Conservation (phyloP, 2,797 vertebrate genomes). For the Micropoecilia bifurca region DNA sequence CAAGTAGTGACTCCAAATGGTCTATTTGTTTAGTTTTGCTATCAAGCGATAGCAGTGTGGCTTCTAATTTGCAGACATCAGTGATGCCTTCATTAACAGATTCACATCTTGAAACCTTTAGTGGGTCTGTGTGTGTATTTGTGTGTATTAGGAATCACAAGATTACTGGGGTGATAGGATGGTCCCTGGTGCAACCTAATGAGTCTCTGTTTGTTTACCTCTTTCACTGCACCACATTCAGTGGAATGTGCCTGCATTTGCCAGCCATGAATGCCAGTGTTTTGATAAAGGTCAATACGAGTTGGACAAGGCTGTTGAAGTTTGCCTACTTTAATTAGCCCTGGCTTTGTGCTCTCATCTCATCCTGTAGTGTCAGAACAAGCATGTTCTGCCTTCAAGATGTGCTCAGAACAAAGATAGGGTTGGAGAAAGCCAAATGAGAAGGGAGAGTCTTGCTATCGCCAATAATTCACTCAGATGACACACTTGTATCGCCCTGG, state of each 20-base stretch:
- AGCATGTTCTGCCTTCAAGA: constrained; percentile 61
- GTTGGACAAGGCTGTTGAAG: constrained; percentile 75
- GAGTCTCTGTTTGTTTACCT: constrained; percentile 76
- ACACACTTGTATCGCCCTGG: constrained; percentile 36
- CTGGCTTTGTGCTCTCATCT: constrained; percentile 66
- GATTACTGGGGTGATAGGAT: constrained; percentile 70
- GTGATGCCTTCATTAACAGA: constrained; percentile 42
- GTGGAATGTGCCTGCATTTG: constrained; percentile 70
- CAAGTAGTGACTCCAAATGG: not conserved
- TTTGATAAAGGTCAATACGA: constrained; percentile 83
- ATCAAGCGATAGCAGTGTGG: constrained; percentile 28
- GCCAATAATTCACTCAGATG: constrained; percentile 50
- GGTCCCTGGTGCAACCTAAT: constrained; percentile 72
- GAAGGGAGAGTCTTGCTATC: constrained; percentile 41
- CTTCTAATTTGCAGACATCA: constrained; percentile 28
- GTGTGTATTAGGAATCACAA: constrained; percentile 49
- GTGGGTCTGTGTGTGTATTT: not conserved
- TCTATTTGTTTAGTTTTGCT: constrained; percentile 4
- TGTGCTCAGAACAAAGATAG: constrained; percentile 55
- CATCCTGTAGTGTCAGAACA: constrained; percentile 62
- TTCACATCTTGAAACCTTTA: constrained; percentile 39
- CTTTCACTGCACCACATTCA: constrained; percentile 48
- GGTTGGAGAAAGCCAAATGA: constrained; percentile 52
- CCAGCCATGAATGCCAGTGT: constrained; percentile 77
- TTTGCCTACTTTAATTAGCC: constrained; percentile 81